A percentile compares a stretch with the other conserved stretches of the same genome.
phyloP scores from a whole-genome alignment of 2,797 vertebrate genomes.

The Carduelis carduelis region DNA sequence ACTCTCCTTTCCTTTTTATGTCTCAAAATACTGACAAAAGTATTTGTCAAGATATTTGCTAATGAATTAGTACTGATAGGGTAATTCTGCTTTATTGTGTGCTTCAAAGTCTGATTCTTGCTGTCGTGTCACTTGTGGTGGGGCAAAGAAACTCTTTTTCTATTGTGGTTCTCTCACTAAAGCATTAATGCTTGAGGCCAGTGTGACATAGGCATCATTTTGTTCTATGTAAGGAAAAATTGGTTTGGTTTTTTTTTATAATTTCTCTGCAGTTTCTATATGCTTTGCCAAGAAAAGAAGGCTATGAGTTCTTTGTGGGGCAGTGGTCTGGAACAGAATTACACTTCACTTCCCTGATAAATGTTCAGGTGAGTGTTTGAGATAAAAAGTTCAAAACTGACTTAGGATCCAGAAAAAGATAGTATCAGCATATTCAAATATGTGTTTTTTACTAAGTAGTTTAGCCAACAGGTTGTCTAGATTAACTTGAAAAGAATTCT shows the following conservation, averaged over 20 bases:
- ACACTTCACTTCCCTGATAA: constrained; percentile 96
- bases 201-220: neutral
- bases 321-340: constrained; percentile 90
- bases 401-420: neutral
- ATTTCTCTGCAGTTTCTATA: constrained; percentile 85
- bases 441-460: neutral
- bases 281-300: constrained; percentile 89
- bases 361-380: constrained; percentile 85
- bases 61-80: neutral
- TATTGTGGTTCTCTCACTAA: neutral
- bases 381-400: neutral
- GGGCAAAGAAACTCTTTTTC: neutral
- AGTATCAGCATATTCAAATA: neutral
- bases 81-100: neutral
- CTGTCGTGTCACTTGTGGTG: neutral
- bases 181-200: neutral
- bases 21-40: neutral
- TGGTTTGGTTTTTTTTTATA: neutral
- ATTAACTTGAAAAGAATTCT: neutral
- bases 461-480: neutral
- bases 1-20: neutral
- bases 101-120: neutral
- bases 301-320: constrained; percentile 94
- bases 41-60: neutral
- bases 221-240: neutral